Conservation (phyloP, 92 coral and sea anemone species). For the Siderastrea radians region DNA sequence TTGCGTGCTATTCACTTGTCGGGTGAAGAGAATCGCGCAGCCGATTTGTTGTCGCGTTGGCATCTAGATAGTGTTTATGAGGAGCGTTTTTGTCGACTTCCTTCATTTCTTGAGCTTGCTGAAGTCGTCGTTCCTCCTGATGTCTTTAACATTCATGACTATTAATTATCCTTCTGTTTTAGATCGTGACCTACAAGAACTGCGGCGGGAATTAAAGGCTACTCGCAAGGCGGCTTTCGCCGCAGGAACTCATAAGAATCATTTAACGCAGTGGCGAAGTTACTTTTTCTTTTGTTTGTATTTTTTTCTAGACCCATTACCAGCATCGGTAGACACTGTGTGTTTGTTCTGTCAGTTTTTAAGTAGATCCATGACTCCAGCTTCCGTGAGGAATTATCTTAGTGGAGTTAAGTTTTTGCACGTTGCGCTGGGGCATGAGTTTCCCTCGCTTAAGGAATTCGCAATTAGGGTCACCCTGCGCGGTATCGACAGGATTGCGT, state of each 20-base stretch:
- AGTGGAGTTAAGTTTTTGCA: no score
- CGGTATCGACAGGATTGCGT: constrained; percentile 3
- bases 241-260: constrained; percentile 14
- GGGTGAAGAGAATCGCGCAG: constrained; percentile 19
- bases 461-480: constrained; percentile 9
- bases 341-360: constrained; percentile 36
- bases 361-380: constrained; percentile 42
- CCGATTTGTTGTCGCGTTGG: constrained; percentile 24
- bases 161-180: not conserved
- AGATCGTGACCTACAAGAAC: constrained; percentile 17
- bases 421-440: no score
- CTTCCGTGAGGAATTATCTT: constrained; percentile 21
- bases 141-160: not conserved
- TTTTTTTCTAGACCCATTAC: constrained; percentile 12
- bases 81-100: not conserved
- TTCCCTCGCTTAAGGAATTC: constrained; percentile 2
- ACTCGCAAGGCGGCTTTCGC: constrained; percentile 14
- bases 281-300: constrained; percentile 25
- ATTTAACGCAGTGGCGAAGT: not conserved
- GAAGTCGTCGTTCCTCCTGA: not conserved
- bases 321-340: not conserved
- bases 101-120: not conserved
- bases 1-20: not conserved
- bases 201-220: constrained; percentile 18
- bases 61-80: constrained; percentile 9